Evolutionary conservation across 2,113 vertebrate genomes (phyloP).

Genomic region (Natator depressus): DNA sequence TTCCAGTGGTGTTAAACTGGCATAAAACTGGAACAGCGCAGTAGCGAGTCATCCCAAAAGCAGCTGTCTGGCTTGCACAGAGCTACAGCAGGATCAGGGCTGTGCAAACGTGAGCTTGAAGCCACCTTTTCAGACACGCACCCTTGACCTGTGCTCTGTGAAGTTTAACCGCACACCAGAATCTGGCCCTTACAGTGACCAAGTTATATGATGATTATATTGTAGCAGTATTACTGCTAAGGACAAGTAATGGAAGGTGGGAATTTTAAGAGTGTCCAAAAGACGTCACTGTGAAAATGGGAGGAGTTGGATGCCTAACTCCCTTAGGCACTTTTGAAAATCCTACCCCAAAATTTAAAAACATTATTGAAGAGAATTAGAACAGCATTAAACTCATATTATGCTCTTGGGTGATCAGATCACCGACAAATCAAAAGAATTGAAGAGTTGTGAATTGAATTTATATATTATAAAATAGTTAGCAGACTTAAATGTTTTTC

Average conservation of each 20-base stretch:
- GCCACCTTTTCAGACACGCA: background rate
- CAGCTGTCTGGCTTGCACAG: background rate
- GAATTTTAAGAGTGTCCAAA: background rate
- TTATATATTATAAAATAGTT: background rate
- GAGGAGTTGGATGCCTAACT: background rate
- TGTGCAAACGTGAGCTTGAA: background rate
- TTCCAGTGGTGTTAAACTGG: background rate
- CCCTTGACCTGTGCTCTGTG: background rate
- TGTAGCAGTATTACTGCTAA: background rate
- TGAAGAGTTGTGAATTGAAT: background rate
- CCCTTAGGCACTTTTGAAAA: background rate
- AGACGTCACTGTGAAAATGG: background rate
- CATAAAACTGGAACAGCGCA: background rate
- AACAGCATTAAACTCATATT: background rate
- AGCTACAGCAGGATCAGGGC: background rate
- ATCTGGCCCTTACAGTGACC: background rate
- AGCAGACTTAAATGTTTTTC: background rate
- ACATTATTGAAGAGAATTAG: background rate
- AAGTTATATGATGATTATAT: background rate
- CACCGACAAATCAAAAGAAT: background rate
- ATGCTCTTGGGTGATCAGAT: background rate
- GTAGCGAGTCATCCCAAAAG: background rate
- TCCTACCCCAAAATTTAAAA: background rate
- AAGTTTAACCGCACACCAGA: background rate
- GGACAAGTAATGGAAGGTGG: background rate